phyloP scores from a whole-genome alignment of 2,888 invertebrate species.

The Hydrotaea cyrtoneurina region DNA sequence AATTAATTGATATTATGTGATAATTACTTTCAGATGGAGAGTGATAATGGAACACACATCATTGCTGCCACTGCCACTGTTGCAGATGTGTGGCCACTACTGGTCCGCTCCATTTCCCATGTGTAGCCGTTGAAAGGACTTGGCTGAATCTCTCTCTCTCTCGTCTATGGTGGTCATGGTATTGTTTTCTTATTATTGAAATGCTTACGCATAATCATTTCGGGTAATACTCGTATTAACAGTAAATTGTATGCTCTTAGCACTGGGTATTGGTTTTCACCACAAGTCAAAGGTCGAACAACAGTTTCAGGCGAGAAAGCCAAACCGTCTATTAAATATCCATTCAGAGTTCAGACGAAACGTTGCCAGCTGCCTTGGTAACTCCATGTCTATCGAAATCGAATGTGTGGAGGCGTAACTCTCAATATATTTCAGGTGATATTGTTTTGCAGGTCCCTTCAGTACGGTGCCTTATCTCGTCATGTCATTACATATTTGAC shows the following conservation, averaged over 20 bases:
- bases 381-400: too few species aligned
- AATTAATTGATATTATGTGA: slow-evolving; percentile 61
- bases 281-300: too few species aligned
- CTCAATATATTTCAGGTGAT: too few species aligned
- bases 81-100: neutral
- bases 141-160: neutral
- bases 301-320: too few species aligned
- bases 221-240: neutral
- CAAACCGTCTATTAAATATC: too few species aligned
- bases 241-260: neutral
- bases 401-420: too few species aligned
- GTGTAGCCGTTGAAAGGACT: neutral
- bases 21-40: slow-evolving; percentile 52
- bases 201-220: neutral
- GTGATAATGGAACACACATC: slow-evolving; percentile 21
- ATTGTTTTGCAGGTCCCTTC: too few species aligned
- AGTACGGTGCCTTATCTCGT: too few species aligned
- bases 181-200: slow-evolving; percentile 1
- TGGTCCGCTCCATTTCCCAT: neutral
- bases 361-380: too few species aligned
- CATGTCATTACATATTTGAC: too few species aligned
- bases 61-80: neutral
- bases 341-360: too few species aligned
- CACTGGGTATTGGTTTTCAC: neutral
- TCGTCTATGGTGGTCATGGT: neutral